A percentile compares a stretch with the other conserved stretches of the same genome.
Evolutionary conservation across 1,140 invertebrate genomes (phyloP).

Genomic region (Drosophila rufa): DNA sequence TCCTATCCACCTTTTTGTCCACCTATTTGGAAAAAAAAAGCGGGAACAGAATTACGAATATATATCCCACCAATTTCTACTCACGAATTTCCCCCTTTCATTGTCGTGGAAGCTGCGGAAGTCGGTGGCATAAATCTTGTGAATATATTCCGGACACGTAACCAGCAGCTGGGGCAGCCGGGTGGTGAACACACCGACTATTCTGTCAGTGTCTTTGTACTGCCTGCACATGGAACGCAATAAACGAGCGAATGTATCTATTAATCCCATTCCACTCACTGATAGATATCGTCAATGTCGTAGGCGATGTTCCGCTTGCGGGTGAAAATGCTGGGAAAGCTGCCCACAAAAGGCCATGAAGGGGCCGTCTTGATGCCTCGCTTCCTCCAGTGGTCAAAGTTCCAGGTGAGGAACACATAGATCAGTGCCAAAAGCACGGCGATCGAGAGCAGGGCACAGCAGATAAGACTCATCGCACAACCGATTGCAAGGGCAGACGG

Average conservation of each 20-base stretch:
- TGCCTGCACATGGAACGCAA: constrained; percentile 18
- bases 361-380: constrained; percentile 66
- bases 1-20: constrained; percentile 78
- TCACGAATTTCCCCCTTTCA: constrained; percentile 47
- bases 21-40: constrained; percentile 46
- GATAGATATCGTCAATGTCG: constrained; percentile 60
- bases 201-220: constrained; percentile 49
- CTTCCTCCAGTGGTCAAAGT: constrained; percentile 80
- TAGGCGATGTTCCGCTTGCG: constrained; percentile 57
- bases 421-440: constrained; percentile 37
- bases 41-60: no score
- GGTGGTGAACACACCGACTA: constrained; percentile 61
- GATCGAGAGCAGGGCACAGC: constrained; percentile 1
- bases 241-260: neutral
- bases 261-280: constrained; percentile 26
- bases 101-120: constrained; percentile 84
- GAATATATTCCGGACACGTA: constrained; percentile 85
- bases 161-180: constrained; percentile 81
- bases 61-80: neutral
- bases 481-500: neutral
- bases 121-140: constrained; percentile 85
- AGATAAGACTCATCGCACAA: constrained; percentile 40
- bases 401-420: constrained; percentile 76
- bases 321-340: constrained; percentile 61
- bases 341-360: constrained; percentile 70